Evolutionary conservation across 2,113 vertebrate genomes (phyloP).

Genomic region (Acanthisitta chloris): DNA sequence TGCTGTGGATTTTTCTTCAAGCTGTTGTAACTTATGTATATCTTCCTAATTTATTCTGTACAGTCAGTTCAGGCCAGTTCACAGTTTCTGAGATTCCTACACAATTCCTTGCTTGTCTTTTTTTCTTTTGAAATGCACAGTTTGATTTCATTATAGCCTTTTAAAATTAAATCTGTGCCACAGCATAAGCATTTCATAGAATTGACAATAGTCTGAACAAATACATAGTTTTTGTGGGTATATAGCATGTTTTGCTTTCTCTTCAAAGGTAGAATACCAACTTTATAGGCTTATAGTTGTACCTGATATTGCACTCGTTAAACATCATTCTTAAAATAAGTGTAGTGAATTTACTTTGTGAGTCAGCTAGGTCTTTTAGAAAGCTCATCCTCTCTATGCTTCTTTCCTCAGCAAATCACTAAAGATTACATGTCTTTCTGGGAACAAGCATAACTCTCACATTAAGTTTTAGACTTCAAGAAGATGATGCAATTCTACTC

Average conservation of each 20-base stretch:
- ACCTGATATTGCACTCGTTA: not conserved
- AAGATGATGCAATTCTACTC: not conserved
- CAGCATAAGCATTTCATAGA: not conserved
- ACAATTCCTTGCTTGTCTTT: not conserved
- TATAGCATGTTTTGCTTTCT: not conserved
- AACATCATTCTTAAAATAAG: not conserved
- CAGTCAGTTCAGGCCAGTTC: not conserved
- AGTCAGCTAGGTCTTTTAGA: not conserved
- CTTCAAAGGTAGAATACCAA: not conserved
- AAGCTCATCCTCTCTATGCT: not conserved
- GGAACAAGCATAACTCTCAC: fast-evolving
- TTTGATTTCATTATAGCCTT: not conserved
- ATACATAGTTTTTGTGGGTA: not conserved
- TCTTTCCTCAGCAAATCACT: not conserved
- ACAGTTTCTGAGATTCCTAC: not conserved
- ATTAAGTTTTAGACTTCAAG: not conserved
- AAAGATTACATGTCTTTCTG: not conserved
- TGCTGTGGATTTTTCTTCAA: not conserved
- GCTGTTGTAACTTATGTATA: not conserved
- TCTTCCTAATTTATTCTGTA: not conserved
- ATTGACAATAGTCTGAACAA: not conserved
- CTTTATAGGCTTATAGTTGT: not conserved
- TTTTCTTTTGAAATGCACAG: not conserved
- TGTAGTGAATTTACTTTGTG: not conserved
- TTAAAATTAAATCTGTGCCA: not conserved